These are phyloP conservation scores for Eristalis tenax DNA, from an alignment of 2,888 invertebrate genomes.

Conservation along the genomic window DNA sequence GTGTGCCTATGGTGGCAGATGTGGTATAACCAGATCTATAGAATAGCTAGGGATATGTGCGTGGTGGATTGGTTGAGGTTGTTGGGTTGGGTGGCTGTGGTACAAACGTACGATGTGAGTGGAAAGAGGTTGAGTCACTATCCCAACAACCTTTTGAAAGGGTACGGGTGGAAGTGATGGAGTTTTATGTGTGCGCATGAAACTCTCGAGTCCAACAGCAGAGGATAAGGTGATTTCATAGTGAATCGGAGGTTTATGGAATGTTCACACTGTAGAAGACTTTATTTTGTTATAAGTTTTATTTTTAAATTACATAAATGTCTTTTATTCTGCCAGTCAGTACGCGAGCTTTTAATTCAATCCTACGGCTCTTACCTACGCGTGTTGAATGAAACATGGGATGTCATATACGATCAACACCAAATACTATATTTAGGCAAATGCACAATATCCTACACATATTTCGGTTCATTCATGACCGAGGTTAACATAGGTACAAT, in stretches of 20 bases:
- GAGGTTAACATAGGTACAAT: no score
- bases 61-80: slow-evolving; percentile 1
- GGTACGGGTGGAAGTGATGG: slow-evolving; percentile 42
- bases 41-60: slow-evolving; percentile 10
- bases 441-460: no score
- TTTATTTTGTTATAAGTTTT: neutral
- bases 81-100: slow-evolving; percentile 52
- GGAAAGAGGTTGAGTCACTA: slow-evolving; percentile 21
- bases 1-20: slow-evolving; percentile 61
- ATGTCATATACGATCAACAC: no score
- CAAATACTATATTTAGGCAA: no score
- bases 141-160: slow-evolving; percentile 3
- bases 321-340: neutral
- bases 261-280: slow-evolving; percentile 35
- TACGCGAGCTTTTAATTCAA: no score
- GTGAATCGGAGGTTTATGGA: slow-evolving; percentile 29
- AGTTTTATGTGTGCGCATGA: slow-evolving; percentile 60
- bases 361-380: no score
- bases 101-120: slow-evolving; percentile 50
- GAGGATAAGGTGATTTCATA: slow-evolving; percentile 54
- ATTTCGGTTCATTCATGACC: no score
- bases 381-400: no score
- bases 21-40: slow-evolving; percentile 57
- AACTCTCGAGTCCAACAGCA: slow-evolving; percentile 33
- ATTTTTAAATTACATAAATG: neutral